phyloP scores from a whole-genome alignment of 2,797 vertebrate species.

The Silurus aristotelis region DNA sequence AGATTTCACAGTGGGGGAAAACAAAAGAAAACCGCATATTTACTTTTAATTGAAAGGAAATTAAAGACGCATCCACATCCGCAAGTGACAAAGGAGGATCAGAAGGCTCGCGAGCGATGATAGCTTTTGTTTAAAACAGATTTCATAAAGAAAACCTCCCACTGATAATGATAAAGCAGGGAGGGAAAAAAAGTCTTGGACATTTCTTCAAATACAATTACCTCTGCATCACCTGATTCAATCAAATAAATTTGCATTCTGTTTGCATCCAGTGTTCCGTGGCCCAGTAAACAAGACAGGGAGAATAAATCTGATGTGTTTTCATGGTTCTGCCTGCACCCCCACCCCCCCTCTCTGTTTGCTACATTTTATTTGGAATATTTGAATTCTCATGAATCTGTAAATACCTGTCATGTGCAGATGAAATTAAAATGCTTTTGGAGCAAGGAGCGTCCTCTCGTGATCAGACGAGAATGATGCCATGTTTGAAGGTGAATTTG shows the following conservation, averaged over 20 bases:
- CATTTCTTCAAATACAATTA: slow-evolving; percentile 87
- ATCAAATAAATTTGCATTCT: slow-evolving; percentile 86
- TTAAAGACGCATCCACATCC: slow-evolving; percentile 84
- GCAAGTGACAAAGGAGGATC: slow-evolving; percentile 81
- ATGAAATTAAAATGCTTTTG: slow-evolving; percentile 58
- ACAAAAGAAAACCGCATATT: slow-evolving; percentile 81
- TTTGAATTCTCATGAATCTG: slow-evolving; percentile 83
- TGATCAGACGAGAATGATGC: slow-evolving; percentile 49
- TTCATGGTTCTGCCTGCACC: slow-evolving; percentile 79
- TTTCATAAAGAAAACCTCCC: slow-evolving; percentile 80
- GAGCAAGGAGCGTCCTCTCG: slow-evolving; percentile 51
- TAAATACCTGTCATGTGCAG: slow-evolving; percentile 71
- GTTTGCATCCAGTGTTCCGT: slow-evolving; percentile 84
- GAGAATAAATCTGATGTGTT: slow-evolving; percentile 84
- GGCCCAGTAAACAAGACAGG: slow-evolving; percentile 84
- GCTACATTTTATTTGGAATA: slow-evolving; percentile 81
- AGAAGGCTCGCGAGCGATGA: slow-evolving; percentile 76
- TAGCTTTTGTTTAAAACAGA: slow-evolving; percentile 85
- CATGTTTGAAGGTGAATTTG: slow-evolving; percentile 47
- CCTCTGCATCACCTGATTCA: slow-evolving; percentile 85
- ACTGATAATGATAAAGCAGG: slow-evolving; percentile 79
- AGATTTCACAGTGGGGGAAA: slow-evolving; percentile 80
- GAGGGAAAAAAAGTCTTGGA: slow-evolving; percentile 75
- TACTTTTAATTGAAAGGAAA: slow-evolving; percentile 89
- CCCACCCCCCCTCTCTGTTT: slow-evolving; percentile 72